A percentile compares a stretch with the other conserved stretches of the same genome.
Conservation (phyloP, 2,797 vertebrate species). For the Fratercula arctica region DNA sequence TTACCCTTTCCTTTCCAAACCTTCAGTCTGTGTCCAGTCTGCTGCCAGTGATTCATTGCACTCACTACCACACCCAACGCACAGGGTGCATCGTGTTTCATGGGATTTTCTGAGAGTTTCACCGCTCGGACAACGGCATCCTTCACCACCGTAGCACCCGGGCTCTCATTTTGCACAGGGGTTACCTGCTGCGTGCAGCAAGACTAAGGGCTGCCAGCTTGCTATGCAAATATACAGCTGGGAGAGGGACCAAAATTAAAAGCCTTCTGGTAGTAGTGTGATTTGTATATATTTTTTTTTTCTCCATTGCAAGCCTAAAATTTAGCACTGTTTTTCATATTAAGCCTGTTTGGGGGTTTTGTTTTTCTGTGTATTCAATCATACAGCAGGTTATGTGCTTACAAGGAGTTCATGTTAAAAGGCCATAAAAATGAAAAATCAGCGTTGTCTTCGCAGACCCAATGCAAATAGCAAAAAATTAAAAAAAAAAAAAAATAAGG, state of each 20-base stretch:
- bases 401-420: constrained; percentile 33
- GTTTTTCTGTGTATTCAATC: constrained; percentile 50
- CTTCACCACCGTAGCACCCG: rapidly evolving
- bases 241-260: neutral
- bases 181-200: neutral
- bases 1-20: neutral
- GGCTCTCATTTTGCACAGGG: neutral
- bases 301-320: neutral
- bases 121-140: rapidly evolving
- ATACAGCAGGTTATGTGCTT: constrained; percentile 11
- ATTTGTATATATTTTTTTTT: neutral
- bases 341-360: constrained; percentile 14
- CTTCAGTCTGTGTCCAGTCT: neutral
- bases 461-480: neutral
- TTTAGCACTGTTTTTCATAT: constrained; percentile 46
- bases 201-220: neutral
- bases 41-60: constrained; percentile 1
- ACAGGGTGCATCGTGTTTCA: neutral
- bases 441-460: neutral
- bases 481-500: neutral
- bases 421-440: constrained; percentile 64
- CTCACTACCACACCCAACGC: neutral
- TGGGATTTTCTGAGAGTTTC: neutral
- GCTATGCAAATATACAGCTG: neutral
- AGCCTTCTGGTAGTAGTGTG: neutral